Evolutionary conservation across 1,140 invertebrate genomes (phyloP).

Genomic region (Mizuhopecten yessoensis): DNA sequence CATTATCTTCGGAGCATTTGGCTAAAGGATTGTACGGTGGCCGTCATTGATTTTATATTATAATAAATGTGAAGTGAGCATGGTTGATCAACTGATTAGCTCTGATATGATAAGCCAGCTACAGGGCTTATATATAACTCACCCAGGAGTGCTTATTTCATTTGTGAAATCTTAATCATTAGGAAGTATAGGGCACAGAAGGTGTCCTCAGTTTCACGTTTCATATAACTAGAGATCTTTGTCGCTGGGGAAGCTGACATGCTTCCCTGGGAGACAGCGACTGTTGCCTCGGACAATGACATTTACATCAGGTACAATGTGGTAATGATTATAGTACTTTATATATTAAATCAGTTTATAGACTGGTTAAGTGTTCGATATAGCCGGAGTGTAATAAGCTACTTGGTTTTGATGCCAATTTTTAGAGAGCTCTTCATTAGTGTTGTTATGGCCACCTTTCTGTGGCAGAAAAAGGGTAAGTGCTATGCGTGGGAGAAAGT

Average conservation of each 20-base stretch:
- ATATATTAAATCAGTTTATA: no score
- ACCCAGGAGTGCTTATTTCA: not conserved
- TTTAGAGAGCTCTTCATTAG: no score
- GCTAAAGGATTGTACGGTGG: not conserved
- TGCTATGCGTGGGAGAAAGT: no score
- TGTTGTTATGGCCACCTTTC: no score
- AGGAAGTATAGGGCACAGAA: not conserved
- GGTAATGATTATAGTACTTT: no score
- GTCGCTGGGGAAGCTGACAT: not conserved
- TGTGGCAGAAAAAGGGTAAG: no score
- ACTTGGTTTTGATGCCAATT: no score
- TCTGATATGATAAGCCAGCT: slow-evolving; percentile 7
- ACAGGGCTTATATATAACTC: not conserved
- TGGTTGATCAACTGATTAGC: slow-evolving; percentile 4
- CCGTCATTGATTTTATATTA: not conserved
- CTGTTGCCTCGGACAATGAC: no score
- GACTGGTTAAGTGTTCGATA: no score
- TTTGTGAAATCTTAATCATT: slow-evolving; percentile 25
- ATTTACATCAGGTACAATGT: no score
- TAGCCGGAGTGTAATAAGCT: no score
- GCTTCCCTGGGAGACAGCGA: no score
- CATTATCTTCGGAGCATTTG: slow-evolving; percentile 6
- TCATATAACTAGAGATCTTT: not conserved
- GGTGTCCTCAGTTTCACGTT: not conserved
- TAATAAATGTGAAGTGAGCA: slow-evolving; percentile 20